These are phyloP conservation scores for Pseudomyrmex cubaensis DNA, from an alignment of 1,140 invertebrate species.

Conservation along the genomic window DNA sequence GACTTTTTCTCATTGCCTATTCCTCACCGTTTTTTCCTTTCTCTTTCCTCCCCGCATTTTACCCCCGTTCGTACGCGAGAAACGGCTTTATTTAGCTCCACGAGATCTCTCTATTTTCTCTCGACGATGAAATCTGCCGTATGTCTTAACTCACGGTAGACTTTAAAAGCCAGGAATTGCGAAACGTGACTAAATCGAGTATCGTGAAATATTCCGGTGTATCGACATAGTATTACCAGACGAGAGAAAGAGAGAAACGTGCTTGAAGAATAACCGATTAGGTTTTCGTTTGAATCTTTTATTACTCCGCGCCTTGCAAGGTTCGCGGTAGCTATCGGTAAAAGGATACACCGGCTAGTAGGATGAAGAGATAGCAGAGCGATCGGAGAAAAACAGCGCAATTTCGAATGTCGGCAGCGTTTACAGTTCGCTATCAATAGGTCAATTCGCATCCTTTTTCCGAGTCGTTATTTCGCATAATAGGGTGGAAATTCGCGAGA, in stretches of 20 bases:
- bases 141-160: constrained; percentile 42
- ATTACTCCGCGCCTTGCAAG: constrained; percentile 22
- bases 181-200: constrained; percentile 46
- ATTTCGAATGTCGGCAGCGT: constrained; percentile 13
- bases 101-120: constrained; percentile 47
- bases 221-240: constrained; percentile 27
- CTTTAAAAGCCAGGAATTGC: constrained; percentile 40
- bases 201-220: constrained; percentile 51
- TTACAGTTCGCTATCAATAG: constrained; percentile 40
- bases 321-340: background rate
- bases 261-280: constrained; percentile 39
- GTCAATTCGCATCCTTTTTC: constrained; percentile 23
- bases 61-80: background rate
- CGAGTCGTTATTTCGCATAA: constrained; percentile 43
- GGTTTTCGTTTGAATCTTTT: constrained; percentile 52
- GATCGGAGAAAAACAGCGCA: background rate
- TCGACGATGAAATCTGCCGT: constrained; percentile 42
- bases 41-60: background rate
- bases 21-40: background rate
- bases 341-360: constrained; percentile 35
- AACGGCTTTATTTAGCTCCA: constrained; percentile 25
- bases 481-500: background rate
- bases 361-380: constrained; percentile 20
- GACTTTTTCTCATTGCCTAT: background rate
- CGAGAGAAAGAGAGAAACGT: background rate